Base-by-base conservation (phyloP, 1,140 invertebrate genomes). In the Atta colombica region DNA sequence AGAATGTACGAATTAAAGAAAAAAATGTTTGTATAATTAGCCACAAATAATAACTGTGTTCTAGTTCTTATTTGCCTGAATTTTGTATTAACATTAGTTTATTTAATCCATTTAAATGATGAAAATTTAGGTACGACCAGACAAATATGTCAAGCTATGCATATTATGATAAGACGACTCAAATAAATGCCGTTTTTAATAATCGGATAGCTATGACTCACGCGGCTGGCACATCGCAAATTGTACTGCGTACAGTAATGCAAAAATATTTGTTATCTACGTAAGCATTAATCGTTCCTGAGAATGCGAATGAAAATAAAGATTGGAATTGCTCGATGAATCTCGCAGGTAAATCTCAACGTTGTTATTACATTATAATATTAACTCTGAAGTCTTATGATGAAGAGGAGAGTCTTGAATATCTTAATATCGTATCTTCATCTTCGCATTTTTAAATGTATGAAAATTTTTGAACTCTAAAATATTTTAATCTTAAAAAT, bases 131-230 rank as follows among this genome's bases (percentile, higher is more conserved):
- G 61, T 82, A 39, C 12, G 66, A 58, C 18, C 12, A 49, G 53
- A 72, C 45, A 82, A 82, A 14, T 68, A 66, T 18, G 12, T 31
- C 58, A n/a, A 35, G 18, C 4, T 12, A 16, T 61, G 5, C 49
- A 25, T 3, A 18, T 8, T 45, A 60, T 31, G 55, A 84, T 74
- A 75, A 74, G n/a, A 82, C 7, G 60, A 60, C 7, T 45, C 53
- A 39, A 45, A 58, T 51, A 74, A 84, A 84, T 39, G 12, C 12
- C n/a, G 39, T 74, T 35, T 35, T 21, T 25, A 84, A 84, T 25
- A 84, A 84, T 75, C 69, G 55, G 4, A 49, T 39, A 68, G 60
- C 10, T 82, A 31, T 84, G 69, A 75, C 58, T 84, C 80, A 84
- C 8, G 55, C 68, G 14, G 61, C 49, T 74, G 80, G 55, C 69